Percentiles rank a stretch among this genome's conserved stretches.
phyloP scores from a whole-genome alignment of 2,888 invertebrate genomes.

The Drosophila acutilabella region DNA sequence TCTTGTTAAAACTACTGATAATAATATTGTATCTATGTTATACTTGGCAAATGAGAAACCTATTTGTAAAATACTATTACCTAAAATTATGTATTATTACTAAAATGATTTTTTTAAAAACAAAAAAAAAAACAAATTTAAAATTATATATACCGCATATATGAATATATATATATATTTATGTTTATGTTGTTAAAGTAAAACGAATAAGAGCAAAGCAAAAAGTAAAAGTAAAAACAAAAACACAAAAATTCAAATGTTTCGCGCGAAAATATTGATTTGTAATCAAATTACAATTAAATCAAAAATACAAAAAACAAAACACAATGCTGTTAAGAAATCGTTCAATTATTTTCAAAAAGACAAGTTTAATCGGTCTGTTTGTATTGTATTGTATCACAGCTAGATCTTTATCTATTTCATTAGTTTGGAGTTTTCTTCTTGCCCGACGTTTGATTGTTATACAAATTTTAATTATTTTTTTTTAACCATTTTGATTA shows the following conservation, averaged over 20 bases:
- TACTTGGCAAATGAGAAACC: constrained; percentile 63
- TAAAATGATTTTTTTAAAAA: constrained; percentile 61
- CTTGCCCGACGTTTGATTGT: constrained; percentile 38
- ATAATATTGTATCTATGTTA: constrained; percentile 71
- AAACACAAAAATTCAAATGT: constrained; percentile 28
- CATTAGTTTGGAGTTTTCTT: constrained; percentile 6
- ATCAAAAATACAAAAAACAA: constrained; percentile 39
- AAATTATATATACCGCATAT: constrained; percentile 62
- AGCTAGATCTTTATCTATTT: constrained; percentile 7
- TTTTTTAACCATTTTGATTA: constrained; percentile 17
- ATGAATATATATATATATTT: constrained; percentile 59
- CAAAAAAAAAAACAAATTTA: constrained; percentile 51
- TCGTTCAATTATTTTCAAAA: constrained; percentile 42
- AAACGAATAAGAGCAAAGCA: constrained; percentile 51
- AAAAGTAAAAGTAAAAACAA: constrained; percentile 37
- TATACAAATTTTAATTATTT: constrained; percentile 38
- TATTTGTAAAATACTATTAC: constrained; percentile 75
- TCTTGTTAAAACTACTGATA: constrained; percentile 76
- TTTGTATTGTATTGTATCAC: constrained; percentile 34
- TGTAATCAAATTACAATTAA: constrained; percentile 79
- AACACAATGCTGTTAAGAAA: constrained; percentile 31
- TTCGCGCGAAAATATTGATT: constrained; percentile 56
- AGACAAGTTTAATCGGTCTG: constrained; percentile 19
- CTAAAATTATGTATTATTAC: constrained; percentile 74
- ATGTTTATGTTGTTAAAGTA: constrained; percentile 80